Evolutionary conservation across 1,140 invertebrate species (phyloP).

Genomic region (Littorina saxatilis): DNA sequence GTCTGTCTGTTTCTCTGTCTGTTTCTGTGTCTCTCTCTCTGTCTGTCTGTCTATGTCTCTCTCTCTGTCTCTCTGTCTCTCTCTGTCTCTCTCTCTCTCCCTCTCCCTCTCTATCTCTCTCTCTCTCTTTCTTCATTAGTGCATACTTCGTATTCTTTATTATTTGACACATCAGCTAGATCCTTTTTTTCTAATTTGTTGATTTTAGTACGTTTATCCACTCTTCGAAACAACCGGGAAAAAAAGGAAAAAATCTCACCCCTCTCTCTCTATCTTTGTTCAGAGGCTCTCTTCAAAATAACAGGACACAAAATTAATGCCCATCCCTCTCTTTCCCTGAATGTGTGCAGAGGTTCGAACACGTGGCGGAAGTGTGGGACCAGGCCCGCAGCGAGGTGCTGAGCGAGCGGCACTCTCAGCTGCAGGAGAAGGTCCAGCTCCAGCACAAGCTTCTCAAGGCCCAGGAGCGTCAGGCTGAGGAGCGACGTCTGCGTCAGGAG

Average conservation of each 20-base stretch:
- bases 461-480: constrained; percentile 51
- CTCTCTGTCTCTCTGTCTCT: too few relatives aligned
- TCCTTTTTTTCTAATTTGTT: too few relatives aligned
- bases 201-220: too few relatives aligned
- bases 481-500: constrained; percentile 28
- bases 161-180: too few relatives aligned
- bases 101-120: too few relatives aligned
- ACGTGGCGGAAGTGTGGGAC: constrained; percentile 59
- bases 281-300: too few relatives aligned
- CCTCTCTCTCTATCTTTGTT: too few relatives aligned
- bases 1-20: neutral
- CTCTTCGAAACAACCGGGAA: neutral
- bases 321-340: neutral
- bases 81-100: too few relatives aligned
- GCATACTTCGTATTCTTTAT: too few relatives aligned
- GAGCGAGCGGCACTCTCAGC: constrained; percentile 52
- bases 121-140: too few relatives aligned
- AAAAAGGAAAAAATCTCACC: neutral
- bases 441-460: constrained; percentile 59
- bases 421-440: constrained; percentile 56
- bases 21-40: neutral
- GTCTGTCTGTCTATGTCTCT: neutral
- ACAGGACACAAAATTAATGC: neutral
- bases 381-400: constrained; percentile 54
- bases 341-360: constrained; percentile 54